Evolutionary conservation across 30 jellyfish, hydroid and myxozoan species (phyloP), one percentile per base, ranked within the genome.

Genomic region (Morbakka virulenta): DNA sequence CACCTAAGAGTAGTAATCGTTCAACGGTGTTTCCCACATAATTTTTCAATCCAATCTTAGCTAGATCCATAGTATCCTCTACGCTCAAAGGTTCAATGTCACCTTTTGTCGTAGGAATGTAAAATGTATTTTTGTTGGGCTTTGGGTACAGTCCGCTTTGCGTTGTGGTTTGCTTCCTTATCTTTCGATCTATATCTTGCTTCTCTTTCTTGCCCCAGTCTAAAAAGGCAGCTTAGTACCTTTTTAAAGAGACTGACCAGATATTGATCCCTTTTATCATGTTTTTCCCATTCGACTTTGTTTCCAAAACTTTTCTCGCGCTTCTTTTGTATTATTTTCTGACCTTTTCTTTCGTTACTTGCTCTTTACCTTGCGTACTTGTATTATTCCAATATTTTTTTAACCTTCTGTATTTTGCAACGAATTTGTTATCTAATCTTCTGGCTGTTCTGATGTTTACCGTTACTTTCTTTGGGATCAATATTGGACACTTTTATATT

Each of bases 171-270:
- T n/a, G n/a, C n/a, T n/a, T n/a, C n/a, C n/a, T n/a, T n/a, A n/a
- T n/a, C n/a, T n/a, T n/a, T n/a, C n/a, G n/a, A 22, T 72, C 52
- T 47, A 53, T 48, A 11, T 72, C 76, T 24, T 72, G 84, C 32
- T 36, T 41, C 9, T 41, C 9, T 17, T 17, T 6, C 17, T 41
- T 41, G 57, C 13, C 17, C 17, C 57, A 41, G 17, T 41, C 57
- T 17, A 41, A 41, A 41, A 41, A 41, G 57, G 57, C 57, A 41
- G 57, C 57, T 41, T 9, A 41, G 57, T 41, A 41, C 57, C 17
- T 41, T 41, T 17, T 6, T 41, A 6, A 41, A 41, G 57, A 41
- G 57, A 41, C 57, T 41, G 57, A 9, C 57, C 17, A 41, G 9
- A 41, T 41, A 17, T 41, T 41, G 17, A 41, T 41, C 57, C 57